Conservation (phyloP, 2,797 vertebrate species). For the Anas bahamensis region DNA sequence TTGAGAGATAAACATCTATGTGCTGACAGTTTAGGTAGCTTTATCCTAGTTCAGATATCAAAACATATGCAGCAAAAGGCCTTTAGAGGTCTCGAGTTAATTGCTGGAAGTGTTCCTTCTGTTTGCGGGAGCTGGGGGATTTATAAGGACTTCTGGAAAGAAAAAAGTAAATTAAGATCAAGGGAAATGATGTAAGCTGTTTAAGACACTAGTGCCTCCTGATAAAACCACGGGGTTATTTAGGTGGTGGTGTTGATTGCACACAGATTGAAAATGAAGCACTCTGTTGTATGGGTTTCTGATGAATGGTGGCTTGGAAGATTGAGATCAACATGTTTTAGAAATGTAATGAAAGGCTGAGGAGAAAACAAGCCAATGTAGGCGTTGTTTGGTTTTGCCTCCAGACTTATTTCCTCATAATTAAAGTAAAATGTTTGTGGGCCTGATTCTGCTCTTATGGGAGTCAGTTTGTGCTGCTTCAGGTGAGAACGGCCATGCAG, state of each 20-base stretch:
- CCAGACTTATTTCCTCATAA: background rate
- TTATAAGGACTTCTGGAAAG: background rate
- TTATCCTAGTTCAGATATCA: background rate
- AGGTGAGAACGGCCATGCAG: background rate
- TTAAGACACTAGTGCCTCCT: background rate
- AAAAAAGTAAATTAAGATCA: background rate
- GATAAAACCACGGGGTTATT: background rate
- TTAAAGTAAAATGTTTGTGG: background rate
- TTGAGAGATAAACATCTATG: background rate
- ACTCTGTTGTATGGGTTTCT: background rate
- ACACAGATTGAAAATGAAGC: fast-evolving
- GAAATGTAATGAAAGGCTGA: background rate
- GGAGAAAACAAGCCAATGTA: background rate
- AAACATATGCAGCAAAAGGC: background rate
- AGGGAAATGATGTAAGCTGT: background rate
- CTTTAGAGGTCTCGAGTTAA: background rate
- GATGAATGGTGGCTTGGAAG: background rate
- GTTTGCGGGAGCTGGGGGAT: background rate
- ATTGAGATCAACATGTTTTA: background rate
- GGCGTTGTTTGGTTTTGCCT: background rate
- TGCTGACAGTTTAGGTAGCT: background rate
- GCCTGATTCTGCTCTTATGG: background rate
- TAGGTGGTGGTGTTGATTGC: background rate
- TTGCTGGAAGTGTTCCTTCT: background rate
- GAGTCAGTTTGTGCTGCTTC: background rate